Evolutionary conservation across 2,888 invertebrate genomes (phyloP).

Genomic region (Andrena fulva): DNA sequence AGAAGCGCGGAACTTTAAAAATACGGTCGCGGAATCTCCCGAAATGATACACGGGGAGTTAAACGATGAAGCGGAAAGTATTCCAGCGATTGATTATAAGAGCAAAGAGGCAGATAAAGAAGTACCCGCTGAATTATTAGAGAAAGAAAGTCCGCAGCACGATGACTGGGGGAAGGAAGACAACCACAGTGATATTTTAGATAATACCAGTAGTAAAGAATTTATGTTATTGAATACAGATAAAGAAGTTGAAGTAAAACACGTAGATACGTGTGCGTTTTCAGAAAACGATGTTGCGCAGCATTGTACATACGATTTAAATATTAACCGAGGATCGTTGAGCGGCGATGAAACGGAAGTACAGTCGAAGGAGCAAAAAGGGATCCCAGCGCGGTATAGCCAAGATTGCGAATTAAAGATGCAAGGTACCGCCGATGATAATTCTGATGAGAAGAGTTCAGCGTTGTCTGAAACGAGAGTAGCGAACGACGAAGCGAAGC

Average conservation of each 20-base stretch:
- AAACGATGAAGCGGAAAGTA: slow-evolving; percentile 76
- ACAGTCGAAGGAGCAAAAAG: slow-evolving; percentile 18
- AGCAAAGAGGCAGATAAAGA: slow-evolving; percentile 64
- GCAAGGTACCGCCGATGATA: slow-evolving; percentile 11
- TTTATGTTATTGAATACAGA: slow-evolving; percentile 4
- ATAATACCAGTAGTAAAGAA: slow-evolving; percentile 14
- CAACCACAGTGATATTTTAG: slow-evolving; percentile 16
- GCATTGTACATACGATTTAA: slow-evolving; percentile 29
- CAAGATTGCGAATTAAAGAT: slow-evolving; percentile 35
- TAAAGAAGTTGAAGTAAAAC: slow-evolving; percentile 9
- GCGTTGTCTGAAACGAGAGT: slow-evolving; percentile 58
- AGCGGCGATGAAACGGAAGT: slow-evolving; percentile 17
- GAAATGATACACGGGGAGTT: slow-evolving; percentile 75
- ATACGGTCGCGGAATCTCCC: slow-evolving; percentile 77
- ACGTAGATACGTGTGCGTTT: background rate
- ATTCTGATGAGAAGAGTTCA: slow-evolving; percentile 33
- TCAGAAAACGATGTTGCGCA: slow-evolving; percentile 20
- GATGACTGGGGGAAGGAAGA: slow-evolving; percentile 64
- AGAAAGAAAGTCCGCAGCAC: slow-evolving; percentile 65
- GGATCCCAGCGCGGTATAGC: slow-evolving; percentile 10
- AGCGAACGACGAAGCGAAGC: slow-evolving; percentile 17
- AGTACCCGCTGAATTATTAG: slow-evolving; percentile 71
- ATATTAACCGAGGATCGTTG: slow-evolving; percentile 19
- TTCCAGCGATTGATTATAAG: slow-evolving; percentile 78
- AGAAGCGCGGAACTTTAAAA: slow-evolving; percentile 79